These are phyloP conservation scores for Callipepla squamata DNA, from an alignment of 2,113 vertebrate genomes.

Conservation along the genomic window DNA sequence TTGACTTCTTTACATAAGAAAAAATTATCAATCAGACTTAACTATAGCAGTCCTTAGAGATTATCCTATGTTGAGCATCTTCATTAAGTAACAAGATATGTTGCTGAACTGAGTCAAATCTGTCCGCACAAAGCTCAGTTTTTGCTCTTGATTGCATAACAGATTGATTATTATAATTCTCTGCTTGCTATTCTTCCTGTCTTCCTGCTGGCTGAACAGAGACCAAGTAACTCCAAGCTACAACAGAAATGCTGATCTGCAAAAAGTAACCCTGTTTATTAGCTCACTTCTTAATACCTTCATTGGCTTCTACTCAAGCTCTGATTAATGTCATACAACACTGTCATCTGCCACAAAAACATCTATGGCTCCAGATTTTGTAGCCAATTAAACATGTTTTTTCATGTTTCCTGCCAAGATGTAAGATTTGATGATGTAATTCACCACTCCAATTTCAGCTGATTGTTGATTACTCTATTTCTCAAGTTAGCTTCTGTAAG, in stretches of 20 bases:
- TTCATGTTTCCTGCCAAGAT: slow-evolving; percentile 24
- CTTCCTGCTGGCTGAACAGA: slow-evolving; percentile 38
- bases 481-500: slow-evolving; percentile 26
- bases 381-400: slow-evolving; percentile 10
- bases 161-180: background rate
- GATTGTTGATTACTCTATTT: slow-evolving; percentile 55
- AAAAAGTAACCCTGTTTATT: background rate
- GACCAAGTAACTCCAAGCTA: slow-evolving; percentile 7
- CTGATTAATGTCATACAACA: background rate
- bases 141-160: background rate
- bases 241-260: slow-evolving; percentile 25
- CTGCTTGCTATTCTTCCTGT: background rate
- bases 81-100: background rate
- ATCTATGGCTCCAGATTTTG: background rate
- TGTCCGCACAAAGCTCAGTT: background rate
- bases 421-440: slow-evolving; percentile 17
- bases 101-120: background rate
- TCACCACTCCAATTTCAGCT: slow-evolving; percentile 45
- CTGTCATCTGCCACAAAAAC: slow-evolving; percentile 30
- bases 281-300: background rate
- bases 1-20: background rate
- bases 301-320: background rate
- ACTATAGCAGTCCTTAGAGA: background rate
- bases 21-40: background rate
- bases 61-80: background rate